These are phyloP conservation scores for Megalops atlanticus DNA, from an alignment of 2,113 vertebrate species.

Conservation along the genomic window DNA sequence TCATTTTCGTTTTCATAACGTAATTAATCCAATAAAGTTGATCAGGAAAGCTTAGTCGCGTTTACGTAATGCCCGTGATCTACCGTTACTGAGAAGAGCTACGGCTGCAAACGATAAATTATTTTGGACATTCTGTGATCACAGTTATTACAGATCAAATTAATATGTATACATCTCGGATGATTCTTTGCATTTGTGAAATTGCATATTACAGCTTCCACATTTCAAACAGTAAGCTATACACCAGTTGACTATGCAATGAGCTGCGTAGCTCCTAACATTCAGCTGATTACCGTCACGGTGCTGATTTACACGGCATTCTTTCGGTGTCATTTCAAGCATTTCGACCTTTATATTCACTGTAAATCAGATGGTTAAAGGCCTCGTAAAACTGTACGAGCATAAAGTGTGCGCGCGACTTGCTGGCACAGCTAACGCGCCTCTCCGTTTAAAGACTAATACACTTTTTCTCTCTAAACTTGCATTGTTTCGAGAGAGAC, in stretches of 20 bases:
- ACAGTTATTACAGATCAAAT: background rate
- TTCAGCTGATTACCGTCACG: no score
- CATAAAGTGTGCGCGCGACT: no score
- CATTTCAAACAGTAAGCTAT: background rate
- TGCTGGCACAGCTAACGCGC: background rate
- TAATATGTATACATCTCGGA: background rate
- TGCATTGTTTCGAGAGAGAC: constrained; percentile 2
- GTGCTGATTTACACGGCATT: no score
- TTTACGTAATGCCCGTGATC: background rate
- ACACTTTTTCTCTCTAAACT: background rate
- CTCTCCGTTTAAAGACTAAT: no score
- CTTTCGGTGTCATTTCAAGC: no score
- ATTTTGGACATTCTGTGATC: background rate
- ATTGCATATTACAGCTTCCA: background rate
- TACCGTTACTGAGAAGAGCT: background rate
- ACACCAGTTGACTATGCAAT: no score
- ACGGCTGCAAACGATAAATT: background rate
- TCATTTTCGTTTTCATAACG: background rate
- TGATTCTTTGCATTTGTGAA: background rate
- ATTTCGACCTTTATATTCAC: no score
- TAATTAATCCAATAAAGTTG: background rate
- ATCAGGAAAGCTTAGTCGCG: background rate
- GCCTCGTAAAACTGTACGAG: no score
- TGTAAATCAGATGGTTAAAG: no score
- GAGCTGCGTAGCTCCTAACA: no score